Evolutionary conservation across 2,797 vertebrate genomes (phyloP).

Genomic region (Sphaeramia orbicularis): DNA sequence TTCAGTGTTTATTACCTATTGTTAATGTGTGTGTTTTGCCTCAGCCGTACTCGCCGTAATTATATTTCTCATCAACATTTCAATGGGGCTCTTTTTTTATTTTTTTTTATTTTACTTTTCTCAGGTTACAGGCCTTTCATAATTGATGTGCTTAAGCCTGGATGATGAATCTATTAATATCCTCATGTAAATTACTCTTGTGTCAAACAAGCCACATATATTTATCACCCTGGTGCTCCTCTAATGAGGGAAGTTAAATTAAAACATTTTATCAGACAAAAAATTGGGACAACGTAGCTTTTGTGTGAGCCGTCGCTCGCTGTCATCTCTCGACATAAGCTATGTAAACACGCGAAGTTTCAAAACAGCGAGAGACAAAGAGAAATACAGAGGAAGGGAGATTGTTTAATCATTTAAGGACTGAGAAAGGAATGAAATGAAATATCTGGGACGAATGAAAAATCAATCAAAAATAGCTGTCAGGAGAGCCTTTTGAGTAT

Average conservation of each 20-base stretch:
- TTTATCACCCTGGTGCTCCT: slow-evolving; percentile 77
- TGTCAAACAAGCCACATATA: slow-evolving; percentile 70
- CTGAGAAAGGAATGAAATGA: slow-evolving; percentile 64
- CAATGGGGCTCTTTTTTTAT: slow-evolving; percentile 62
- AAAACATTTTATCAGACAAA: slow-evolving; percentile 75
- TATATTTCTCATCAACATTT: slow-evolving; percentile 82
- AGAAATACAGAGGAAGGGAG: slow-evolving; percentile 37
- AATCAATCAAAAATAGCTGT: slow-evolving; percentile 73
- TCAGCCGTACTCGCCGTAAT: slow-evolving; percentile 66
- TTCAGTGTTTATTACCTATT: slow-evolving; percentile 68
- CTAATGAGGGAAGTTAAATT: slow-evolving; percentile 81
- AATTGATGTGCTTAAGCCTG: slow-evolving; percentile 77
- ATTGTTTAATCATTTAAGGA: slow-evolving; percentile 71
- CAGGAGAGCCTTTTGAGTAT: slow-evolving; percentile 54
- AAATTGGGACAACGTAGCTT: slow-evolving; percentile 60
- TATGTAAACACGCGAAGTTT: slow-evolving; percentile 46
- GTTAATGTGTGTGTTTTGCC: slow-evolving; percentile 79
- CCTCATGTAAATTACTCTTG: slow-evolving; percentile 77
- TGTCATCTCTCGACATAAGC: slow-evolving; percentile 40
- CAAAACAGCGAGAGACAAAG: slow-evolving; percentile 32
- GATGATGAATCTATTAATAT: slow-evolving; percentile 84
- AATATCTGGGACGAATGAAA: slow-evolving; percentile 82
- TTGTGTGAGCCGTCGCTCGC: slow-evolving; percentile 30
- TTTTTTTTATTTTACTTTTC: slow-evolving; percentile 57
- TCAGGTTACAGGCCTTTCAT: slow-evolving; percentile 78